Percentiles rank a stretch among this genome's conserved stretches.
Evolutionary conservation across 2,888 invertebrate species (phyloP).

Genomic region (Eupithecia tripunctaria): DNA sequence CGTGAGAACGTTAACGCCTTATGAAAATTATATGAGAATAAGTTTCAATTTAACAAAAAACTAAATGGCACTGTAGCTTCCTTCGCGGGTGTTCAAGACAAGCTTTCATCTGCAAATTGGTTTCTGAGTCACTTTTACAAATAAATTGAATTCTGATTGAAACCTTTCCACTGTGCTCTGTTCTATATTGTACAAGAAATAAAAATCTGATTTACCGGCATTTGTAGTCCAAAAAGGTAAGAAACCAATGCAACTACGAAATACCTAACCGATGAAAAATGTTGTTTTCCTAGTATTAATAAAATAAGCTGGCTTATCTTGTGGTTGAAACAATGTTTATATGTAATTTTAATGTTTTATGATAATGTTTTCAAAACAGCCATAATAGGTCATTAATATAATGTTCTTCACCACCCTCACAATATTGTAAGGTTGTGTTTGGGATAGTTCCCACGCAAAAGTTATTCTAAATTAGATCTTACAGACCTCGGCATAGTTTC

Average conservation of each 20-base stretch:
- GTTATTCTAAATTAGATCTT: background rate
- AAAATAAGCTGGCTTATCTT: background rate
- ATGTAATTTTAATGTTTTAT: too few relatives aligned
- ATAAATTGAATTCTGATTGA: slow-evolving; percentile 31
- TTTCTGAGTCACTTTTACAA: slow-evolving; percentile 25
- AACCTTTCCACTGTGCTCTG: slow-evolving; percentile 14
- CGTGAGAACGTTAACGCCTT: background rate
- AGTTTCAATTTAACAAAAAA: background rate
- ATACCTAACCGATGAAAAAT: background rate
- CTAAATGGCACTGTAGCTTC: background rate
- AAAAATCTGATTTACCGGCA: background rate
- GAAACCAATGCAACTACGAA: background rate
- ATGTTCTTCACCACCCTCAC: background rate
- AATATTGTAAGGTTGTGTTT: background rate
- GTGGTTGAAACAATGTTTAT: background rate
- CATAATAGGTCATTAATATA: background rate
- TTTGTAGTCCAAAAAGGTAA: background rate
- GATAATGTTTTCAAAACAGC: background rate
- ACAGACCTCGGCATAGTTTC: background rate
- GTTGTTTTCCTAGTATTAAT: background rate
- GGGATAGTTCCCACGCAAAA: background rate
- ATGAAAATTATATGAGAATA: background rate
- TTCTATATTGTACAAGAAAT: slow-evolving; percentile 8
- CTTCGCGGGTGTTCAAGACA: slow-evolving; percentile 10
- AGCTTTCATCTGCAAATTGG: slow-evolving; percentile 26